Evolutionary conservation across 2,888 invertebrate species (phyloP).

Genomic region (Ophion slaviceki): DNA sequence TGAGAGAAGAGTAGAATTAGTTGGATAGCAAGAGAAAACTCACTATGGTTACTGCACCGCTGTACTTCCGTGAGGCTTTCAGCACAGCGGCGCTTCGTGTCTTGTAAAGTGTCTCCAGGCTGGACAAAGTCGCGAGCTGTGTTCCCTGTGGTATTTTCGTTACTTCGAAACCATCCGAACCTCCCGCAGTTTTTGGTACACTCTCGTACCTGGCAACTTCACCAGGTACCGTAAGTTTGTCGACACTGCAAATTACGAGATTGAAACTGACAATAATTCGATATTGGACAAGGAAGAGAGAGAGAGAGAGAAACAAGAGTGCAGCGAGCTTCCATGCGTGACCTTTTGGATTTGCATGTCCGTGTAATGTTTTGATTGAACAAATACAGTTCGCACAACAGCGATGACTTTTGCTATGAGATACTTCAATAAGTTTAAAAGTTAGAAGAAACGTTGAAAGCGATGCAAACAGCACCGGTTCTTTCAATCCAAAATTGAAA

Average conservation of each 20-base stretch:
- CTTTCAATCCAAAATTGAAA: background rate
- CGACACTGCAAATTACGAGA: conserved; percentile 67
- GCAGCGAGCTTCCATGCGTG: background rate
- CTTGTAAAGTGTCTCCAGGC: conserved; percentile 70
- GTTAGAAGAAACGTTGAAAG: background rate
- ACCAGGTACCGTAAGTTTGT: conserved; percentile 76
- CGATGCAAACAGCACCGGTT: background rate
- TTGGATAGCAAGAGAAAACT: conserved; percentile 59
- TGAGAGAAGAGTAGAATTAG: conserved; percentile 38
- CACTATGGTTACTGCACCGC: conserved; percentile 76
- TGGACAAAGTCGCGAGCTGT: conserved; percentile 73
- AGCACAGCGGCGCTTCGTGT: conserved; percentile 58
- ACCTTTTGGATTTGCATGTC: no score
- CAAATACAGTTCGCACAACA: background rate
- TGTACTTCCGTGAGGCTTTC: conserved; percentile 71
- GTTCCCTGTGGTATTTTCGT: conserved; percentile 71
- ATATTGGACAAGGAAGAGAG: no score
- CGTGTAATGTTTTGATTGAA: background rate
- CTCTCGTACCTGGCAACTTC: conserved; percentile 69
- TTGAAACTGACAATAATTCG: background rate
- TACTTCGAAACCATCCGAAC: conserved; percentile 61
- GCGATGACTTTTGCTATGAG: background rate
- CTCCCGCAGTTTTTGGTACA: conserved; percentile 44
- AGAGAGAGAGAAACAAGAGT: background rate
- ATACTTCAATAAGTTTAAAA: background rate